Evolutionary conservation across 2,888 invertebrate genomes (phyloP).

Genomic region (Dolomedes plantarius): DNA sequence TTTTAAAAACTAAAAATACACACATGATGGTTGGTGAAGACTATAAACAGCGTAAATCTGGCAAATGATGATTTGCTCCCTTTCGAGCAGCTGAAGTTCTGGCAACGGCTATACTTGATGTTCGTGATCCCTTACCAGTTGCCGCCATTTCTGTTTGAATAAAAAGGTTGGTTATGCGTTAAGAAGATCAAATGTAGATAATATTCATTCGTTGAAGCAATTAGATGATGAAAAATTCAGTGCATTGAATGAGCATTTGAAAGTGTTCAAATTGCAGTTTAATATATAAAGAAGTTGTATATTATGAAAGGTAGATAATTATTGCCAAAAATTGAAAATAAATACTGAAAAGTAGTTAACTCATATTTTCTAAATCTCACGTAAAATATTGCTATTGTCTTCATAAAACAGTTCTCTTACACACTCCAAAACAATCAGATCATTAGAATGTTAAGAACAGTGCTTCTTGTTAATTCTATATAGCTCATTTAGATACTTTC

Average conservation of each 20-base stretch:
- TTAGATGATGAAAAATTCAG: constrained; percentile 31
- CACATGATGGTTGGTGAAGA: constrained; percentile 36
- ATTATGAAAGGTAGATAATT: not conserved
- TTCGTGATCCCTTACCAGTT: constrained; percentile 52
- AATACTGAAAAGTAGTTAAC: no score
- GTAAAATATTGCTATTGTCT: no score
- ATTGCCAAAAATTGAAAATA: no score
- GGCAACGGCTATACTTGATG: constrained; percentile 22
- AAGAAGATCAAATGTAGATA: constrained; percentile 54
- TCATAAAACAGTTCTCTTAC: no score
- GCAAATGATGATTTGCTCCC: constrained; percentile 57
- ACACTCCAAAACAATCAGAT: no score
- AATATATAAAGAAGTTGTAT: no score
- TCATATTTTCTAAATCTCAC: no score
- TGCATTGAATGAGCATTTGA: constrained; percentile 31
- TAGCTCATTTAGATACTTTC: no score
- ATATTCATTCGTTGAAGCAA: constrained; percentile 41
- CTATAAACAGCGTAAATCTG: constrained; percentile 62
- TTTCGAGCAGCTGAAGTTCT: constrained; percentile 38
- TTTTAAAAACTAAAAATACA: constrained; percentile 64
- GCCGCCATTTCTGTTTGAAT: constrained; percentile 70
- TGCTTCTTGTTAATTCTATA: no score
- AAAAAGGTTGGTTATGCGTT: constrained; percentile 67
- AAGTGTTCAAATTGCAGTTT: not conserved
- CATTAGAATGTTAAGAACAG: no score